Evolutionary conservation across 2,113 vertebrate genomes (phyloP).

Genomic region (Hypocryptadius cinnamomeus): DNA sequence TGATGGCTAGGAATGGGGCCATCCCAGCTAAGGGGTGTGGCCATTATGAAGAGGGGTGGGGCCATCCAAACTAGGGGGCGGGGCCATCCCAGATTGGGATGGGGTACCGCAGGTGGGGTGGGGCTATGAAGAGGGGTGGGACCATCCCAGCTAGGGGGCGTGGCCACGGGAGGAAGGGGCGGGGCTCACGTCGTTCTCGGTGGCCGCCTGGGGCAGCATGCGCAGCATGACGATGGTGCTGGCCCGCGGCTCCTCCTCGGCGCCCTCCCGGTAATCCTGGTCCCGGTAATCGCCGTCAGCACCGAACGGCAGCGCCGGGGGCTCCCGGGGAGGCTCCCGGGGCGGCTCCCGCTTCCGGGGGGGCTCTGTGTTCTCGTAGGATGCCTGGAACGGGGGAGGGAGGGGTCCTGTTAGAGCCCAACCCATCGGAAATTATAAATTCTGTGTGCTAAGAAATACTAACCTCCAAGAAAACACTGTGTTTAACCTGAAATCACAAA

Average conservation of each 20-base stretch:
- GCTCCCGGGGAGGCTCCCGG: background rate
- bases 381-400: background rate
- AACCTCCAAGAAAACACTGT: fast-evolving
- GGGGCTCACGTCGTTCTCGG: slow-evolving; percentile 78
- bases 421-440: fast-evolving
- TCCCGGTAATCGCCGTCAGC: slow-evolving; percentile 78
- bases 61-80: no score
- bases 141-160: background rate
- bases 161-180: no score
- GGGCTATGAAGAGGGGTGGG: no score
- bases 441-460: fast-evolving
- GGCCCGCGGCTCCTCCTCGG: slow-evolving; percentile 81
- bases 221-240: slow-evolving; percentile 93
- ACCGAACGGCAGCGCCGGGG: slow-evolving; percentile 50
- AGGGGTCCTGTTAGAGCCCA: no score
- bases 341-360: background rate
- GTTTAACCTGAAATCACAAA: fast-evolving
- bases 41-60: no score
- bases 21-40: no score
- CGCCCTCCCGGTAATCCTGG: slow-evolving; percentile 85
- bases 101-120: no score
- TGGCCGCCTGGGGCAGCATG: slow-evolving; percentile 84
- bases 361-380: background rate
- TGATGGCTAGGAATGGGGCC: no score
- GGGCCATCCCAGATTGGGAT: no score